Base-by-base conservation (phyloP, 2,888 invertebrate genomes). In the Entomobrya proxima region DNA sequence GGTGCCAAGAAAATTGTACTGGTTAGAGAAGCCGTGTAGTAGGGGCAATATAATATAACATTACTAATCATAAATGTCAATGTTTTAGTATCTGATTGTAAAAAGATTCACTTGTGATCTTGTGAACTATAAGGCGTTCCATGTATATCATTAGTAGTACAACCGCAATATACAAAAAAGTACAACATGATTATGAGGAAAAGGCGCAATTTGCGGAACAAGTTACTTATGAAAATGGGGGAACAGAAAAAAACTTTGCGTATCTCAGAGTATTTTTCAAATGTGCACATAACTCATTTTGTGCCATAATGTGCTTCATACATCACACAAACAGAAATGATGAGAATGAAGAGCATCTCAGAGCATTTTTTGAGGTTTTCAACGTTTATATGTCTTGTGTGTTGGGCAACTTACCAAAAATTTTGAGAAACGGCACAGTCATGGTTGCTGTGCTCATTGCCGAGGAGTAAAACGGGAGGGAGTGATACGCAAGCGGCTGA, bases 401-500 rank as follows among this genome's bases (percentile, higher is more conserved):
- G 24, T 58, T 83, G 85, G 88, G 87, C 87, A 80, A 84, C 88
- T 86, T 99, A 99, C 88, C 96, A 96, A 92, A 97, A 95, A 92
- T 97, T 96, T 92, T 98, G 98, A 89, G 97, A 98, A 80, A 98
- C 98, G 84, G 95, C 94, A 92, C 98, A 98, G 77, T 92, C 92
- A 58, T 91, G 91, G 74, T 92, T 93, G 87, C 94, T 93, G 92
- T 96, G 96, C 92, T 96, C 96, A 92, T 97, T 97, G 87, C 97
- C 97, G 89, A 97, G 93, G 91, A 98, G 96, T 87, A 98, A 93
- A 85, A 98, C 93, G 2, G 98, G 98, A 13, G 98, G 98, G 87
- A 98, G 93, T 89, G 97, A 97, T 91, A 98, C 98, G 91, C 97
- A 96, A 15, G 97, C 97, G 11, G 98, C 98, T 69, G 95, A 94